These are phyloP conservation scores for Gavia stellata DNA, from an alignment of 2,113 vertebrate genomes.

Conservation along the genomic window DNA sequence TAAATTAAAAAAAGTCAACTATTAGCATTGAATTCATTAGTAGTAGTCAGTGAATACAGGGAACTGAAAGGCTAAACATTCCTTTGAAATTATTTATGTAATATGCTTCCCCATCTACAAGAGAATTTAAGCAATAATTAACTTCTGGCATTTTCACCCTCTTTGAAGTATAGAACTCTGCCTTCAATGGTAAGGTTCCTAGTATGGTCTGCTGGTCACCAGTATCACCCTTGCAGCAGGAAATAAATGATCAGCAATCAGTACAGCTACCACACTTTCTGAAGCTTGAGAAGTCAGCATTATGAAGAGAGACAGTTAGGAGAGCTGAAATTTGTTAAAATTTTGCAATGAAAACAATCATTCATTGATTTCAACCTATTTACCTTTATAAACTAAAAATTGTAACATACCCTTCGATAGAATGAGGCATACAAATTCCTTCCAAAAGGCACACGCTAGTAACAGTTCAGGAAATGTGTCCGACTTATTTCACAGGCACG, in stretches of 20 bases:
- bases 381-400: neutral
- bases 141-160: neutral
- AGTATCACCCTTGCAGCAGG: neutral
- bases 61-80: neutral
- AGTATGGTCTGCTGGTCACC: neutral
- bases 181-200: neutral
- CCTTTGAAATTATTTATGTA: neutral
- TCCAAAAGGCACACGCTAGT: neutral
- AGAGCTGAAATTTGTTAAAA: neutral
- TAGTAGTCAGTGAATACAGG: neutral
- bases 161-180: neutral
- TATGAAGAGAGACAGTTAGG: neutral
- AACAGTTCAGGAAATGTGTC: neutral
- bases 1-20: neutral
- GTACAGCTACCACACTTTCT: neutral
- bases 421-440: neutral
- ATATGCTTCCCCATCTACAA: neutral
- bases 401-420: neutral
- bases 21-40: neutral
- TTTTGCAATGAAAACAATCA: neutral
- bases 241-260: neutral
- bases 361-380: neutral
- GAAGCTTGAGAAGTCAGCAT: neutral
- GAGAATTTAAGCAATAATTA: neutral
- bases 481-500: neutral